These are phyloP conservation scores for Phymanthus crucifer DNA, from an alignment of 92 coral and sea anemone genomes.

Conservation along the genomic window DNA sequence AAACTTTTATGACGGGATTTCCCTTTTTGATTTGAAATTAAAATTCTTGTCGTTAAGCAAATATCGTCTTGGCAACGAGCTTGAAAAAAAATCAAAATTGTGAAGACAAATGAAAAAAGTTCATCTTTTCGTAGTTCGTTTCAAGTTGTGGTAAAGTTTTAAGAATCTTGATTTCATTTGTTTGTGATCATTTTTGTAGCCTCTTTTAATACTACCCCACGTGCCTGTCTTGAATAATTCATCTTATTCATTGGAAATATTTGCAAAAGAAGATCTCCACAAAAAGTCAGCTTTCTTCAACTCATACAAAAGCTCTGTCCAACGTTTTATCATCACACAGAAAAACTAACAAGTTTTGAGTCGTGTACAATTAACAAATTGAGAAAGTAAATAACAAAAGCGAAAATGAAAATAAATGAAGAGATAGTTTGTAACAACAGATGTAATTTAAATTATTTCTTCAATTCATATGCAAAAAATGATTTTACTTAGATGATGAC, in stretches of 20 bases:
- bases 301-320: not conserved
- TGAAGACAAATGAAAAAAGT: not conserved
- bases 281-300: not conserved
- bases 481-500: not conserved
- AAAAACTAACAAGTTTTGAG: not conserved
- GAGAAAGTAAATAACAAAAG: not conserved
- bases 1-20: not conserved
- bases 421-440: not conserved
- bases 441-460: not conserved
- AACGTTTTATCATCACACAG: not conserved
- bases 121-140: not conserved
- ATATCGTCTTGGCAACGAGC: constrained; percentile 15
- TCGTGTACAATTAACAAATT: constrained; percentile 2
- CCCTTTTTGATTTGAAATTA: not conserved
- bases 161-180: not conserved
- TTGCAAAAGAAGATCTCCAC: not conserved
- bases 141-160: not conserved
- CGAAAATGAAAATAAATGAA: constrained; percentile 11
- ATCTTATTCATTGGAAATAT: not conserved
- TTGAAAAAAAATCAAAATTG: not conserved
- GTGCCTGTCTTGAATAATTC: constrained; percentile 3
- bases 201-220: not conserved
- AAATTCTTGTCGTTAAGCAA: constrained; percentile 14
- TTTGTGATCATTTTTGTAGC: constrained; percentile 1
- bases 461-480: not conserved